Conservation (phyloP, 2,113 vertebrate species). For the Neodon shergylaensis region DNA sequence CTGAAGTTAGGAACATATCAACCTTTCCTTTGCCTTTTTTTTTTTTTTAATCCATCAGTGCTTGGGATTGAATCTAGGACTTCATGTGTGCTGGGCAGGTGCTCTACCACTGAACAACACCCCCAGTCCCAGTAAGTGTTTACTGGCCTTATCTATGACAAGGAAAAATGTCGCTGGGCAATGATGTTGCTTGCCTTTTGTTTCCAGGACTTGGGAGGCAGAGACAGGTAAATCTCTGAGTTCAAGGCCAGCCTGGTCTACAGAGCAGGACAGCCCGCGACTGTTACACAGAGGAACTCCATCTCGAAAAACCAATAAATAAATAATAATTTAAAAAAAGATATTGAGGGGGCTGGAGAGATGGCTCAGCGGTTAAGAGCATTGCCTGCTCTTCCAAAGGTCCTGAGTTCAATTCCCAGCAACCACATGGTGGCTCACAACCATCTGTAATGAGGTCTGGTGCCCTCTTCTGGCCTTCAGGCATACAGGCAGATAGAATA, state of each 20-base stretch:
- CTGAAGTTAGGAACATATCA: not conserved
- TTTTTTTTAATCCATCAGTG: not conserved
- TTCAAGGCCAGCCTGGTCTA: not conserved
- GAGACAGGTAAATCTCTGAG: not conserved
- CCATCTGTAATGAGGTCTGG: too few species aligned
- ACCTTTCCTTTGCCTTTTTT: not conserved
- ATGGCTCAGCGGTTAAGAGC: too few species aligned
- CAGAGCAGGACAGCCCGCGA: not conserved
- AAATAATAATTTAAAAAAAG: not conserved
- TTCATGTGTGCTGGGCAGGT: not conserved
- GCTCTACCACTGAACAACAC: not conserved
- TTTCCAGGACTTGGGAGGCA: not conserved
- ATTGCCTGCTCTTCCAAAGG: too few species aligned
- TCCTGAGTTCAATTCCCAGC: too few species aligned
- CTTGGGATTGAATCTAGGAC: too few species aligned
- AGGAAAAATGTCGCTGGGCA: not conserved
- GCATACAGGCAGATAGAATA: too few species aligned
- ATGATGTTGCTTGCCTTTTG: not conserved
- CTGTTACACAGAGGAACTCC: not conserved
- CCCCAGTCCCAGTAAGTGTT: not conserved
- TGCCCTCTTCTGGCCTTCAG: too few species aligned
- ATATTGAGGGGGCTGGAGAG: too few species aligned
- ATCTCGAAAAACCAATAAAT: not conserved
- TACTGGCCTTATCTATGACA: not conserved
- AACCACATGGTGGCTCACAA: too few species aligned